These are phyloP conservation scores for Coracopsis vasa DNA, from an alignment of 2,113 vertebrate species.

Conservation along the genomic window DNA sequence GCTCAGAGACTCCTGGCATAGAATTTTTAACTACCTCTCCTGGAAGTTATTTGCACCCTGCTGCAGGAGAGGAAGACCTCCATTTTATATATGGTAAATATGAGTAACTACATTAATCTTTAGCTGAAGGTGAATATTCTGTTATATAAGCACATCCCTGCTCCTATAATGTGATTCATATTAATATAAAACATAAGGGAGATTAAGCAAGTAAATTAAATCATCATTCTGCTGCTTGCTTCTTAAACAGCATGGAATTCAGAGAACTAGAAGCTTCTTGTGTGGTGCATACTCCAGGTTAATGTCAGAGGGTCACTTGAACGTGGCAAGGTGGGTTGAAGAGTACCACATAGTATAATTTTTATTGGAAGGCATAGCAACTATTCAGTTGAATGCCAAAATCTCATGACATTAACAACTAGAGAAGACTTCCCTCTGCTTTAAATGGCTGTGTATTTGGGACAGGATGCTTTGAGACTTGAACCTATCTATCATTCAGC, in stretches of 20 bases:
- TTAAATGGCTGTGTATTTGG: background rate
- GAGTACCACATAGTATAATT: background rate
- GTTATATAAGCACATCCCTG: slow-evolving; percentile 20
- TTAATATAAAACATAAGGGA: slow-evolving; percentile 14
- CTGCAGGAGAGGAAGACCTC: background rate
- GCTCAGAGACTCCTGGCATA: background rate
- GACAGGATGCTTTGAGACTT: background rate
- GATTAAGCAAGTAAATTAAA: slow-evolving; percentile 42
- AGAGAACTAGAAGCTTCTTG: background rate
- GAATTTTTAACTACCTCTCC: background rate
- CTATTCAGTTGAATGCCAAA: background rate
- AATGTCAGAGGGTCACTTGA: background rate
- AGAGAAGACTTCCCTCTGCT: background rate
- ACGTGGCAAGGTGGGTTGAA: rapidly evolving
- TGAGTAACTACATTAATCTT: background rate
- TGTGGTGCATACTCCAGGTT: background rate
- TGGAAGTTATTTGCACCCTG: background rate
- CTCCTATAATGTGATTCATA: slow-evolving; percentile 15
- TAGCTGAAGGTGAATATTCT: slow-evolving; percentile 27
- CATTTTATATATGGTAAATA: background rate
- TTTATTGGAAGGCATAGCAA: background rate
- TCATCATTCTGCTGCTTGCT: slow-evolving; percentile 10
- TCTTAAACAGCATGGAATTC: background rate
- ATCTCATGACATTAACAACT: background rate
- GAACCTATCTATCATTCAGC: background rate